phyloP scores from a whole-genome alignment of 2,888 invertebrate species.

The Melipona bicolor region DNA sequence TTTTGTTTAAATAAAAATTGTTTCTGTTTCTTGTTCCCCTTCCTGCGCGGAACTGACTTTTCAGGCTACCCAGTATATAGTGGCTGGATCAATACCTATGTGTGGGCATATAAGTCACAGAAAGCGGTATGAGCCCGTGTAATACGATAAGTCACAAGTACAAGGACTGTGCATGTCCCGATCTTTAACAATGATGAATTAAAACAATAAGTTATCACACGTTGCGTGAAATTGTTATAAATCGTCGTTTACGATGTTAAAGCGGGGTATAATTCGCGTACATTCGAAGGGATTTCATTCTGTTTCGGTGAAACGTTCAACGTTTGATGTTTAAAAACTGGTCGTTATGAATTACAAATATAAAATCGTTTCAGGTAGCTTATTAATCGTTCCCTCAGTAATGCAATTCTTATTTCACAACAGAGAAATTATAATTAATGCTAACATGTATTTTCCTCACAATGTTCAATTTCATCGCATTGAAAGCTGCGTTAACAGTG shows the following conservation, averaged over 20 bases:
- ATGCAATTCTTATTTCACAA: too few relatives aligned
- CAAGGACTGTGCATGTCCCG: neutral
- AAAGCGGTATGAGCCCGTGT: constrained; percentile 28
- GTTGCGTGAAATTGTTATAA: neutral
- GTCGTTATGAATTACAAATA: too few relatives aligned
- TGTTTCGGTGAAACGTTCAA: neutral
- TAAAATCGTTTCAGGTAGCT: too few relatives aligned
- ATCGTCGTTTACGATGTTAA: constrained; percentile 14
- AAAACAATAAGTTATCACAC: constrained; percentile 20
- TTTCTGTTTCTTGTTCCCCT: neutral
- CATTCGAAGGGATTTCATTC: neutral
- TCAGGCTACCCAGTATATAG: constrained; percentile 10
- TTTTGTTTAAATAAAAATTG: neutral
- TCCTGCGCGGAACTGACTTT: neutral
- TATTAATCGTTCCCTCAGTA: too few relatives aligned
- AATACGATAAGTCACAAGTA: constrained; percentile 20
- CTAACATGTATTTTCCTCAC: too few relatives aligned
- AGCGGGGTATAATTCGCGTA: neutral
- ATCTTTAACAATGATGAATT: constrained; percentile 11
- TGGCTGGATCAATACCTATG: constrained; percentile 34
- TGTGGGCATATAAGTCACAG: constrained; percentile 30
- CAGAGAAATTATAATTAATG: too few relatives aligned
- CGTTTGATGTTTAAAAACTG: neutral
- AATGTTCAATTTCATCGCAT: too few relatives aligned
- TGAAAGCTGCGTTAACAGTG: too few relatives aligned